phyloP scores from a whole-genome alignment of 2,113 vertebrate species.

The Corydoras sp. region DNA sequence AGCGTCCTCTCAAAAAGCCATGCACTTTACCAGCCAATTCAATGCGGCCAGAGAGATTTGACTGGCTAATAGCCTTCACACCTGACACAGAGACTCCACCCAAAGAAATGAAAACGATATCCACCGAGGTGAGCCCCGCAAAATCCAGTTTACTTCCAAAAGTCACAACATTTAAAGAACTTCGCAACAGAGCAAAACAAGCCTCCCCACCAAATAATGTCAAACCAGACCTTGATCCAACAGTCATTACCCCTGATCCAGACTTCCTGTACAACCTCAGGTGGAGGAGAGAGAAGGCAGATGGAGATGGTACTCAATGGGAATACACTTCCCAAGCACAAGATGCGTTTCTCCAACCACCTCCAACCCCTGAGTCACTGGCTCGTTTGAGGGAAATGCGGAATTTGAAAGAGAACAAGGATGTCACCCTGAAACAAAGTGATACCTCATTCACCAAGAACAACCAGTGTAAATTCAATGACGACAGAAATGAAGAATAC shows the following conservation, averaged over 20 bases:
- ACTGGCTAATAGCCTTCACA: constrained; percentile 93
- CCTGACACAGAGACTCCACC: constrained; percentile 73
- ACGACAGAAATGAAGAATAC: constrained; percentile 45
- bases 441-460: constrained; percentile 55
- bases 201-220: constrained; percentile 46
- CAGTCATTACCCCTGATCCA: constrained; percentile 63
- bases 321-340: constrained; percentile 69
- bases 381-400: constrained; percentile 73
- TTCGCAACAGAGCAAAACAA: constrained; percentile 75
- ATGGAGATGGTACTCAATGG: constrained; percentile 57
- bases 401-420: constrained; percentile 67
- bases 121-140: constrained; percentile 4
- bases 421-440: constrained; percentile 48
- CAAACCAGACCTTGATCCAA: constrained; percentile 63
- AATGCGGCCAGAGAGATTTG: constrained; percentile 68
- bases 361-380: constrained; percentile 66
- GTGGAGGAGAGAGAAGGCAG: constrained; percentile 59
- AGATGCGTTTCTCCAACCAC: constrained; percentile 54
- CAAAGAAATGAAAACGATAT: constrained; percentile 49
- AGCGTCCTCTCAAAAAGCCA: constrained; percentile 45
- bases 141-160: constrained; percentile 58
- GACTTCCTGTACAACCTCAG: constrained; percentile 71
- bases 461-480: constrained; percentile 47
- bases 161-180: constrained; percentile 88
- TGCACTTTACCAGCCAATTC: constrained; percentile 66